These are phyloP conservation scores for Cairina moschata DNA, from an alignment of 2,113 vertebrate species.

Conservation along the genomic window DNA sequence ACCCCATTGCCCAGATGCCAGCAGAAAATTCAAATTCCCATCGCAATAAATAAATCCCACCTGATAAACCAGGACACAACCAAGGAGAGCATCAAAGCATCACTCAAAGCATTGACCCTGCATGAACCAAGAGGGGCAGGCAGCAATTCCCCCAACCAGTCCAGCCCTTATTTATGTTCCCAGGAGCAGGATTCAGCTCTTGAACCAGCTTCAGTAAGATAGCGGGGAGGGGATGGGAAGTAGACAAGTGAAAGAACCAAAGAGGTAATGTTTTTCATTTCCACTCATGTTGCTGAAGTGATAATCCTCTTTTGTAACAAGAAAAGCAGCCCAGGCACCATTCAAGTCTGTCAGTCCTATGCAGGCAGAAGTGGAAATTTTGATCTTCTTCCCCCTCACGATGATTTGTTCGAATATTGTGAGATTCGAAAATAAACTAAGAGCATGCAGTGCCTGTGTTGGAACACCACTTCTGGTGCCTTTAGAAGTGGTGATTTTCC, in stretches of 20 bases:
- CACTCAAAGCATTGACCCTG: neutral
- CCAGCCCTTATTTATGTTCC: fast-evolving
- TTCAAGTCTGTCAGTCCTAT: neutral
- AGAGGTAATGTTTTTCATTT: neutral
- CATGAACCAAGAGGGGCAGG: neutral
- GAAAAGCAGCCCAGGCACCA: neutral
- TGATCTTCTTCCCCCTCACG: fast-evolving
- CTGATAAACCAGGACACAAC: neutral
- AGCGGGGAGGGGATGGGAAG: neutral
- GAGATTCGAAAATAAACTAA: neutral
- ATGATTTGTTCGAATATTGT: neutral
- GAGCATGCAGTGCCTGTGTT: fast-evolving
- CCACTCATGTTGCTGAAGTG: fast-evolving
- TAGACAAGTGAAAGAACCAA: neutral
- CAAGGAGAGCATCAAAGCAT: neutral
- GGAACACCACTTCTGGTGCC: neutral
- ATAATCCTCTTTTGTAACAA: neutral
- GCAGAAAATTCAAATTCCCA: neutral
- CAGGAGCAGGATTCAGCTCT: neutral
- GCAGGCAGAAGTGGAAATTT: fast-evolving
- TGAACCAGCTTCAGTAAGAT: neutral
- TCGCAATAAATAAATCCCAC: neutral
- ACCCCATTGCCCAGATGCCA: neutral
- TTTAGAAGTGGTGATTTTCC: neutral
- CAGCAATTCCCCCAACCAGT: neutral